Percentiles rank a stretch among this genome's conserved stretches.
These are phyloP conservation scores for Macrophya annulata DNA, from an alignment of 2,888 invertebrate species.

Conservation along the genomic window DNA sequence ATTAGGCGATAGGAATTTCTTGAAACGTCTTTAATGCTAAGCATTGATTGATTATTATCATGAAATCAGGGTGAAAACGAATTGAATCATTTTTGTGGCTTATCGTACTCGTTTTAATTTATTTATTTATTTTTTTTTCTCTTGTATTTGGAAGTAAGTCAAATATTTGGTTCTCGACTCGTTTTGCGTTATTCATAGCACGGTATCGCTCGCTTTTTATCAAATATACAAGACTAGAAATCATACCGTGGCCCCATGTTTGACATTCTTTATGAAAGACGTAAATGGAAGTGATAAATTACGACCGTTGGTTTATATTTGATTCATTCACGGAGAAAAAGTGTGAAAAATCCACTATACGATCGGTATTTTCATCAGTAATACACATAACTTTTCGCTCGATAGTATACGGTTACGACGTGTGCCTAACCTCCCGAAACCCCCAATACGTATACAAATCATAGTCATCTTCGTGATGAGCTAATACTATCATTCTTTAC, in stretches of 20 bases:
- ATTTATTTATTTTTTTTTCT: not conserved
- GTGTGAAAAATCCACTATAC: constrained; percentile 10
- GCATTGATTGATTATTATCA: not conserved
- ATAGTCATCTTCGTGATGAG: too few species aligned
- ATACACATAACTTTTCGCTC: not conserved
- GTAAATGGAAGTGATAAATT: constrained; percentile 10
- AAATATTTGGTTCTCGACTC: not conserved
- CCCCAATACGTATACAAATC: not conserved
- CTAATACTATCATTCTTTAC: too few species aligned
- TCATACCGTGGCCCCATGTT: constrained; percentile 4
- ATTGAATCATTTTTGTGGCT: not conserved
- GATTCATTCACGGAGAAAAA: not conserved
- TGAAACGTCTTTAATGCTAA: not conserved
- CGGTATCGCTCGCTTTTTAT: constrained; percentile 3
- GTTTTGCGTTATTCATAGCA: not conserved
- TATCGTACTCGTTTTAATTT: too few species aligned
- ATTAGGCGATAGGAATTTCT: not conserved
- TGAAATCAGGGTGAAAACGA: not conserved
- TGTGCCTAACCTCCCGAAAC: not conserved
- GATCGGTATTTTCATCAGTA: not conserved
- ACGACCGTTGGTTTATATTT: not conserved
- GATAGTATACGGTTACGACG: not conserved
- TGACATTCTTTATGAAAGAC: constrained; percentile 6
- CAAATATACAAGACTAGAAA: constrained; percentile 3
- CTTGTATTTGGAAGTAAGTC: not conserved